These are phyloP conservation scores for Grus americana DNA, from an alignment of 2,113 vertebrate species.

Conservation along the genomic window DNA sequence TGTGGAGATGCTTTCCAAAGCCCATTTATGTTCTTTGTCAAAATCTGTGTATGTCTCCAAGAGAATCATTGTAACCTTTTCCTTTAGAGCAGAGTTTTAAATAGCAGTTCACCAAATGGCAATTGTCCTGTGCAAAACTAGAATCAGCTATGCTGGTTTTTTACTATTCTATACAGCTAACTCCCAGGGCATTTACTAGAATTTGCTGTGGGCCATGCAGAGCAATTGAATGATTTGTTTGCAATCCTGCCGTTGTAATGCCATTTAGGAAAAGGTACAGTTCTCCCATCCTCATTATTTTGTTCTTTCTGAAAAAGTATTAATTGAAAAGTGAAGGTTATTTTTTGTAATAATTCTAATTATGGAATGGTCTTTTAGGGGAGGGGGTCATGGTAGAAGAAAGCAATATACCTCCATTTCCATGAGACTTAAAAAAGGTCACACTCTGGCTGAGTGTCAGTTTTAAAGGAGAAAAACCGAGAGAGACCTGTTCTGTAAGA, in stretches of 20 bases:
- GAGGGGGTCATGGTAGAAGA: background rate
- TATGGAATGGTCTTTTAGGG: background rate
- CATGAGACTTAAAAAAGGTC: background rate
- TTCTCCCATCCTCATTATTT: background rate
- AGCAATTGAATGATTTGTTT: background rate
- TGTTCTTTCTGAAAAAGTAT: background rate
- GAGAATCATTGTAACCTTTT: conserved; percentile 26
- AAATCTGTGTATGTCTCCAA: background rate
- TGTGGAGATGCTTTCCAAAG: conserved; percentile 31
- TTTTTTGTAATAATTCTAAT: background rate
- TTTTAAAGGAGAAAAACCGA: background rate
- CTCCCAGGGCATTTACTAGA: background rate
- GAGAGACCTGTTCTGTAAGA: background rate
- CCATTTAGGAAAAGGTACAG: background rate
- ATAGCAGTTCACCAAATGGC: background rate
- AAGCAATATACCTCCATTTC: background rate
- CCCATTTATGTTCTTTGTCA: conserved; percentile 10
- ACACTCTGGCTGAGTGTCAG: background rate
- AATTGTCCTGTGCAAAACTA: conserved; percentile 7
- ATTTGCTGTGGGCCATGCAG: background rate
- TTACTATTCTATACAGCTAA: background rate
- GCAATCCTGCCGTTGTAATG: background rate
- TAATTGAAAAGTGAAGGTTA: background rate
- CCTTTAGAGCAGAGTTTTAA: conserved; percentile 19
- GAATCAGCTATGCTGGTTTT: conserved; percentile 7